These are phyloP conservation scores for Zaprionus ghesquierei DNA, from an alignment of 1,140 invertebrate species.

Conservation along the genomic window DNA sequence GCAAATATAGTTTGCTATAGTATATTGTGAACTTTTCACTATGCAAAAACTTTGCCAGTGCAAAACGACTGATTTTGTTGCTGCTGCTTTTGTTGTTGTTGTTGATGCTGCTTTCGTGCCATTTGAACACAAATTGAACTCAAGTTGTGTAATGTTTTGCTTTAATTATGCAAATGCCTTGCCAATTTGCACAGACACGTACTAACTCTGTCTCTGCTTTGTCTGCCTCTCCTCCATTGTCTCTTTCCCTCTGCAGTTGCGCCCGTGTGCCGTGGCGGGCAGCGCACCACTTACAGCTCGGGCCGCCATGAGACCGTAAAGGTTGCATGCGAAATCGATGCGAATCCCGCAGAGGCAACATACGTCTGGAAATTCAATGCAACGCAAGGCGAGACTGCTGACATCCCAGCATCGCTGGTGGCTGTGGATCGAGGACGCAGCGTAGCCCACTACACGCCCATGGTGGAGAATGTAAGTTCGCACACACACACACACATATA, in stretches of 20 bases:
- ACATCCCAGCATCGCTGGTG: constrained; percentile 86
- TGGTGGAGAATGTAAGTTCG: constrained; percentile 85
- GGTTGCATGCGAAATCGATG: constrained; percentile 91
- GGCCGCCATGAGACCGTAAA: constrained; percentile 90
- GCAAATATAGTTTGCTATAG: not conserved
- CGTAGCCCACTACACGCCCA: constrained; percentile 87
- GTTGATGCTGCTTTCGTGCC: constrained; percentile 28
- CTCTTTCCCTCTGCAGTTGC: constrained; percentile 84
- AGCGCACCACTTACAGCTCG: constrained; percentile 88
- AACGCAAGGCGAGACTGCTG: constrained; percentile 86
- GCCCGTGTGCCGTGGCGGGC: constrained; percentile 87
- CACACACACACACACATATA: constrained; percentile 2
- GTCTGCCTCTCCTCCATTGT: not conserved
- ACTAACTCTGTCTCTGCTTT: not conserved
- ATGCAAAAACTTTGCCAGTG: constrained; percentile 14
- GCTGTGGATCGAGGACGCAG: constrained; percentile 86
- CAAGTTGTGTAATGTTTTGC: constrained; percentile 56
- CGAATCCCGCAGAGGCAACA: constrained; percentile 89
- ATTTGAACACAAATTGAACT: constrained; percentile 37
- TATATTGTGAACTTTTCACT: constrained; percentile 3
- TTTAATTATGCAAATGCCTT: constrained; percentile 77
- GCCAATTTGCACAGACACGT: constrained; percentile 46
- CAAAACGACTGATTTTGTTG: constrained; percentile 32
- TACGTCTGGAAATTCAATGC: constrained; percentile 92
- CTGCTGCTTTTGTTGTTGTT: constrained; percentile 28